Base-by-base conservation (phyloP, 2,797 vertebrate species). In the Catharus ustulatus region DNA sequence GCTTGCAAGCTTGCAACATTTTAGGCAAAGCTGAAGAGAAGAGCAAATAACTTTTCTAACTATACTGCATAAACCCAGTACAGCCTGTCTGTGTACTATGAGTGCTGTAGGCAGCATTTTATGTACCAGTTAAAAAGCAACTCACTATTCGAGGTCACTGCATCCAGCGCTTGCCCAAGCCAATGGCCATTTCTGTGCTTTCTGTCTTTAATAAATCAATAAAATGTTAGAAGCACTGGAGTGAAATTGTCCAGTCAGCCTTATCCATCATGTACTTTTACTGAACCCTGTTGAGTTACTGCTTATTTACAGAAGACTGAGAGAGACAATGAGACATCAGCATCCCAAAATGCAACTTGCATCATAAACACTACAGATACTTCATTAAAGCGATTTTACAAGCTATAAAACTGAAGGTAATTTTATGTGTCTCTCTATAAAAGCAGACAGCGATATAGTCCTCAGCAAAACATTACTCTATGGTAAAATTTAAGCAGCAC, bases 31-130 rank as follows among this genome's bases (percentile, higher is more conserved):
- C 34, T 59, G 32, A 84, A 77, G 34, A 66, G 45, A 89, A 66
- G 6, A 15, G 52, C 61, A 81, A 83, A 84, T 13, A 63, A 19
- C 26, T 73, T 76, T 79, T 42, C n/a, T 32, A 87, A 23, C 29
- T 30, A 4, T 7, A 52, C 9, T 21, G 20, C 54, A 36, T 14
- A 92, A 84, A 48, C 9, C 42, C 42, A 16, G 26, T 2, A 59
- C 12, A 52, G 45, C 40, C 19, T 12, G 11, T 49, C 49, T 2
- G 4, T 7, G 29, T n/a, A 13, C 3, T 36, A 15, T 26, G 59
- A 55, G 30, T 63, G 6, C 49, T 19, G 3, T 0, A 6, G 34
- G 38, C 30, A 4, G 7, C 0, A 0, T 55, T 62, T 75, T 5
- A 1, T 22, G 10, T 30, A 20, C 15, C 55, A 32, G 32, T 61